Evolutionary conservation across 30 jellyfish, hydroid and myxozoan species (phyloP).

Genomic region (Aurelia aurita): DNA sequence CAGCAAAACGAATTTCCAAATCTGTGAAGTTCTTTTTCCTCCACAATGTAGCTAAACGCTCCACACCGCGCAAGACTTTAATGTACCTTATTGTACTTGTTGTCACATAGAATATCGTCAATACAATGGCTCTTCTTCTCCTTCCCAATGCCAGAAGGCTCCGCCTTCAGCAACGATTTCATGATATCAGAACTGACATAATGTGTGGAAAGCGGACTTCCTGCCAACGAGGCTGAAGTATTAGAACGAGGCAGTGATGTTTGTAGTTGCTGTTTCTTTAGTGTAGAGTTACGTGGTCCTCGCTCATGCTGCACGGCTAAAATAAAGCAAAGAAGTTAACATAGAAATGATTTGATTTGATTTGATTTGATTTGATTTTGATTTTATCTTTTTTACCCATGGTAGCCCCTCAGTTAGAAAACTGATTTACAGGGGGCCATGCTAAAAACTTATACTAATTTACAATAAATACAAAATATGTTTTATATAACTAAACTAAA

Average conservation of each 20-base stretch:
- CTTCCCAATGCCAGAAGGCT: slow-evolving; percentile 53
- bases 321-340: slow-evolving; percentile 1
- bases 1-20: too few relatives aligned
- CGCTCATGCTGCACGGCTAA: slow-evolving; percentile 97
- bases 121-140: slow-evolving; percentile 70
- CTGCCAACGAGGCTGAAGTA: slow-evolving; percentile 40
- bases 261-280: slow-evolving; percentile 72
- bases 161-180: slow-evolving; percentile 66
- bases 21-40: too few relatives aligned
- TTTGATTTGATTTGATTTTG: too few relatives aligned
- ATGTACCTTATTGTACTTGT: slow-evolving; percentile 34
- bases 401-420: too few relatives aligned
- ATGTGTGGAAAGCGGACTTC: slow-evolving; percentile 13
- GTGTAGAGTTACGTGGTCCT: slow-evolving; percentile 90
- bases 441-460: too few relatives aligned
- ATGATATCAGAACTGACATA: slow-evolving; percentile 45
- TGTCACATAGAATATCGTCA: slow-evolving; percentile 59
- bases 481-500: too few relatives aligned
- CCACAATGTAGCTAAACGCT: too few relatives aligned
- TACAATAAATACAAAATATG: too few relatives aligned
- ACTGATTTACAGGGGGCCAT: too few relatives aligned
- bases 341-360: too few relatives aligned
- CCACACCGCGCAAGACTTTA: too few relatives aligned
- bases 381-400: too few relatives aligned
- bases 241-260: slow-evolving; percentile 20